Conservation (phyloP, 2,888 invertebrate genomes). For the Odontocolon sp. region DNA sequence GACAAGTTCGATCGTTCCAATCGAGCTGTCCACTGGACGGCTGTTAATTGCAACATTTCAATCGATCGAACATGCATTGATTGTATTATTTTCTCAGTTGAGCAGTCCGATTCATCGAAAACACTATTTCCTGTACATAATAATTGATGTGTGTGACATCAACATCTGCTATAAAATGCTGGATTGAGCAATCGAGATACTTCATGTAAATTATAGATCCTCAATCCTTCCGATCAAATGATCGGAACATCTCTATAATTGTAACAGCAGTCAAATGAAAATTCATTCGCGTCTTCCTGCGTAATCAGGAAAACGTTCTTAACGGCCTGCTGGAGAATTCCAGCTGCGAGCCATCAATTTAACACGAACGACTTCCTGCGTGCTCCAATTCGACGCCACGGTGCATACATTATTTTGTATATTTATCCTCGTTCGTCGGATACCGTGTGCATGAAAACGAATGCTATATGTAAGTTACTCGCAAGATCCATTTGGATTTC, state of each 20-base stretch:
- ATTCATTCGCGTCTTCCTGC: conserved; percentile 56
- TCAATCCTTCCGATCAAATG: background rate
- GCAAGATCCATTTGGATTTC: conserved; percentile 32
- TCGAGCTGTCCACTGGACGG: no score
- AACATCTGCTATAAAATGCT: no score
- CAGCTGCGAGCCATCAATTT: conserved; percentile 60
- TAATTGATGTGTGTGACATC: no score
- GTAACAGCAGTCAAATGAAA: background rate
- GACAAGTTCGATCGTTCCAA: no score
- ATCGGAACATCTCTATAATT: background rate
- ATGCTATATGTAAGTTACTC: background rate
- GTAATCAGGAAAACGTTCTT: conserved; percentile 65
- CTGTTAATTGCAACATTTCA: no score
- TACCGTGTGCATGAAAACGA: background rate
- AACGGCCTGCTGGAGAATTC: conserved; percentile 63
- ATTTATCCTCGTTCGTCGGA: background rate
- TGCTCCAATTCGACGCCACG: conserved; percentile 61
- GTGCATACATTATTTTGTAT: conserved; percentile 20
- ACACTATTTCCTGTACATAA: no score
- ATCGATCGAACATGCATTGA: no score
- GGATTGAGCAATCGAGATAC: background rate
- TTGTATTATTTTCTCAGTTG: no score
- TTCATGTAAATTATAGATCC: background rate
- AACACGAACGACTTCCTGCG: conserved; percentile 65
- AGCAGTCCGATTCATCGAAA: no score